phyloP scores from a whole-genome alignment of 2,113 vertebrate genomes.

The Myrmecophaga tridactyla region DNA sequence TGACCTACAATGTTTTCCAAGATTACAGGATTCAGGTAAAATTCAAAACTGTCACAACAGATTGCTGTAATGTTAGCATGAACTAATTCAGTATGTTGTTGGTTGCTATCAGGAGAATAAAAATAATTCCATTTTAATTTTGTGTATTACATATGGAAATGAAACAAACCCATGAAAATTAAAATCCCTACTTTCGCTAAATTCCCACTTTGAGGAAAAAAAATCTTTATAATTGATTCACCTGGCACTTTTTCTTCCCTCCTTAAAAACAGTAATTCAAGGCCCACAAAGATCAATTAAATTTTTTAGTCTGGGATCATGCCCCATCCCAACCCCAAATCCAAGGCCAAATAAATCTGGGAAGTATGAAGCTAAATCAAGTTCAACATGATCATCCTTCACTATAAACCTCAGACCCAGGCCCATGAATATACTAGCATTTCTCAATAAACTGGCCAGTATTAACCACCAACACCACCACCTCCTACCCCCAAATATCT shows the following conservation, averaged over 20 bases:
- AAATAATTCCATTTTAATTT: conserved; percentile 5
- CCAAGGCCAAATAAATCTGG: neutral
- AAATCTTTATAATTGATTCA: neutral
- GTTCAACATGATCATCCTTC: neutral
- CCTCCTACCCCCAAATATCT: neutral
- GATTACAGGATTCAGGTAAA: too few species aligned
- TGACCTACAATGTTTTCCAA: too few species aligned
- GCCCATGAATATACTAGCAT: neutral
- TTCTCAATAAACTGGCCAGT: neutral
- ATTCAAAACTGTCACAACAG: neutral
- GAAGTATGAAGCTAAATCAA: neutral
- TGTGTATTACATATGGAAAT: neutral
- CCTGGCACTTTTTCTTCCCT: neutral
- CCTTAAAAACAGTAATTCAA: neutral
- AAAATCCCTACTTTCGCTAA: neutral
- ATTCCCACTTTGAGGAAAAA: neutral
- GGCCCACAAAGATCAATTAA: neutral
- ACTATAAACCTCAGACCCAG: neutral
- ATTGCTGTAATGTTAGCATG: neutral
- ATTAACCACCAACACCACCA: neutral
- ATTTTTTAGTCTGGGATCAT: neutral
- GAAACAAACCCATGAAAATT: neutral
- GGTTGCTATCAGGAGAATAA: neutral
- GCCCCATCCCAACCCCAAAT: too few species aligned
- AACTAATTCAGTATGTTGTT: neutral